A percentile compares a stretch with the other conserved stretches of the same genome.
Conservation (phyloP, 2,797 vertebrate genomes). For the Clarias laeviceps region DNA sequence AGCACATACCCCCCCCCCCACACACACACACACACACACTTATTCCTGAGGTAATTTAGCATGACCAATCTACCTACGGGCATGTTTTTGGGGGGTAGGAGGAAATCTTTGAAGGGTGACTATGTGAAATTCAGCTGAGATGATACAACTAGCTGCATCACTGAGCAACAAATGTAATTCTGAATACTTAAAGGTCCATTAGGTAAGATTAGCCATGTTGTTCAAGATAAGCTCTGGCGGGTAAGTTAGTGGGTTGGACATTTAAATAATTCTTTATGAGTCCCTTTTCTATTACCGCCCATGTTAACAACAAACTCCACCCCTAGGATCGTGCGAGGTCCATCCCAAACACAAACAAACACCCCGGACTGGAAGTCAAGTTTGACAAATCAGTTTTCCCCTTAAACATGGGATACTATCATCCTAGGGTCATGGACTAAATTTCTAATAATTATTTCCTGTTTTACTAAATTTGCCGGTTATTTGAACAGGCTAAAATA, state of each 20-base stretch:
- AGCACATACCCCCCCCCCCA: not conserved
- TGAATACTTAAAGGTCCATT: not conserved
- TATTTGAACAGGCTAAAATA: not conserved
- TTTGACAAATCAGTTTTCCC: not conserved
- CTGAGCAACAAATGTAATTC: not conserved
- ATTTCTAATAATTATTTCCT: not conserved
- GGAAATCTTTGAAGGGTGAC: not conserved
- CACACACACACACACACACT: not conserved
- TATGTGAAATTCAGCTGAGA: not conserved
- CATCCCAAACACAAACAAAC: not conserved
- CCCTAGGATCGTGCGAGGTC: not conserved
- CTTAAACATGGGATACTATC: not conserved
- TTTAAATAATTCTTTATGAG: not conserved
- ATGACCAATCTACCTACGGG: not conserved
- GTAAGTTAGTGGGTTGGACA: not conserved
- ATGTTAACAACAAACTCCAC: not conserved
- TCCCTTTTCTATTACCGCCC: not conserved
- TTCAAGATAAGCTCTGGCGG: not conserved
- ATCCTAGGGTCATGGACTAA: not conserved
- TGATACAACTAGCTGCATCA: not conserved
- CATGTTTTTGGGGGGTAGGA: not conserved
- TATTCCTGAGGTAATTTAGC: not conserved
- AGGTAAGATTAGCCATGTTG: not conserved
- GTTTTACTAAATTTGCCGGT: not conserved
- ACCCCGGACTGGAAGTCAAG: not conserved